Evolutionary conservation across 2,888 invertebrate genomes (phyloP).

Genomic region (Peribatodes rhomboidaria): DNA sequence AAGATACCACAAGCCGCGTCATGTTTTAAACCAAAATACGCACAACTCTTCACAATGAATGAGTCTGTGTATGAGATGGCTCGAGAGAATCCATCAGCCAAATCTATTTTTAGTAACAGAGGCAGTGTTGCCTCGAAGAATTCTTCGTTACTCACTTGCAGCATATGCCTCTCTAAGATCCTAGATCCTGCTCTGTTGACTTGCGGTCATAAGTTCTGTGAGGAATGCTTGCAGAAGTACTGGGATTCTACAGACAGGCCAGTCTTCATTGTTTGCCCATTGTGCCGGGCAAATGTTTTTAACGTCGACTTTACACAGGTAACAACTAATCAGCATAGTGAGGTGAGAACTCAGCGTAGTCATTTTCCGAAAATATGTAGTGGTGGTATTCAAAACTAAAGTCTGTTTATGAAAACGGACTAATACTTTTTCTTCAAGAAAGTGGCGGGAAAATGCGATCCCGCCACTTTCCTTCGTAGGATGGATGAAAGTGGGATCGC

Average conservation of each 20-base stretch:
- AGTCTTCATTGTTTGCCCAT: slow-evolving; percentile 66
- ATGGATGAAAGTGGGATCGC: no score
- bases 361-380: no score
- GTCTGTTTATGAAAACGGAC: no score
- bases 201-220: slow-evolving; percentile 74
- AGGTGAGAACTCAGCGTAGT: no score
- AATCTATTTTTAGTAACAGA: slow-evolving; percentile 40
- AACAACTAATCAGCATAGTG: no score
- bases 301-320: slow-evolving; percentile 68
- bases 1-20: neutral
- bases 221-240: slow-evolving; percentile 63
- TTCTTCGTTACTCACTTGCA: slow-evolving; percentile 59
- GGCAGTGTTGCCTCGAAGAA: slow-evolving; percentile 48
- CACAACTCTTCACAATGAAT: slow-evolving; percentile 38
- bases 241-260: slow-evolving; percentile 63
- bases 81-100: slow-evolving; percentile 22
- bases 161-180: slow-evolving; percentile 69
- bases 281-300: slow-evolving; percentile 63
- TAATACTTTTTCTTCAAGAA: no score
- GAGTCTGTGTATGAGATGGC: slow-evolving; percentile 42
- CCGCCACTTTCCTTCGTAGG: no score
- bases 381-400: no score
- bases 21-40: slow-evolving; percentile 23
- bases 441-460: no score
- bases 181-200: slow-evolving; percentile 61